Evolutionary conservation across 2,797 vertebrate species (phyloP).

Genomic region (Hippocampus kuda): DNA sequence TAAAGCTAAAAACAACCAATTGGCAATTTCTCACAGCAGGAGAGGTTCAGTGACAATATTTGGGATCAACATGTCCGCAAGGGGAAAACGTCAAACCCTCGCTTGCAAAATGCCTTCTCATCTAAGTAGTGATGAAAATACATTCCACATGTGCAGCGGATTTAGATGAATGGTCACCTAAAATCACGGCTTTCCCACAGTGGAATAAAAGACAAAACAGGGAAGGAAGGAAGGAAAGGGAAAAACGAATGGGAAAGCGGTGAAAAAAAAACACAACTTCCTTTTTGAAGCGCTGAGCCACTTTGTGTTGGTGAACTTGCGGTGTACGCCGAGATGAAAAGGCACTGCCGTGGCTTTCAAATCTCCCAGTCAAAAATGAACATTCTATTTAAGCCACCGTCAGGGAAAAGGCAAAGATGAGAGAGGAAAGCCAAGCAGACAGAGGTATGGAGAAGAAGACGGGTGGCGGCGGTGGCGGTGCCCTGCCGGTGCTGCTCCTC

Average conservation of each 20-base stretch:
- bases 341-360: conserved; percentile 58
- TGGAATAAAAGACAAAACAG: conserved; percentile 18
- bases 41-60: background rate
- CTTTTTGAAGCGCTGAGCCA: conserved; percentile 49
- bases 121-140: conserved; percentile 19
- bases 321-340: conserved; percentile 61
- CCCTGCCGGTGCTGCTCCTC: conserved; percentile 27
- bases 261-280: conserved; percentile 40
- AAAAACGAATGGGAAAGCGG: background rate
- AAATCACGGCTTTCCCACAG: conserved; percentile 33
- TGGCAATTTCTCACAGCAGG: background rate
- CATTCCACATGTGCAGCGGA: conserved; percentile 30
- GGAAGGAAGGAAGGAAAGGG: background rate
- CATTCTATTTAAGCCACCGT: conserved; percentile 68
- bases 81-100: background rate
- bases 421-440: conserved; percentile 24
- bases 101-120: background rate
- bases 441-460: conserved; percentile 2
- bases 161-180: conserved; percentile 39
- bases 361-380: conserved; percentile 66
- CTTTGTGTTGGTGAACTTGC: conserved; percentile 64
- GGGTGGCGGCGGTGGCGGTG: background rate
- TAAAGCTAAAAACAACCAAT: background rate
- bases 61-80: background rate
- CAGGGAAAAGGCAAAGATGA: conserved; percentile 51